Percentiles rank a stretch among this genome's conserved stretches.
These are phyloP conservation scores for Lethenteron reissneri DNA, from an alignment of 2,113 vertebrate genomes.

Conservation along the genomic window DNA sequence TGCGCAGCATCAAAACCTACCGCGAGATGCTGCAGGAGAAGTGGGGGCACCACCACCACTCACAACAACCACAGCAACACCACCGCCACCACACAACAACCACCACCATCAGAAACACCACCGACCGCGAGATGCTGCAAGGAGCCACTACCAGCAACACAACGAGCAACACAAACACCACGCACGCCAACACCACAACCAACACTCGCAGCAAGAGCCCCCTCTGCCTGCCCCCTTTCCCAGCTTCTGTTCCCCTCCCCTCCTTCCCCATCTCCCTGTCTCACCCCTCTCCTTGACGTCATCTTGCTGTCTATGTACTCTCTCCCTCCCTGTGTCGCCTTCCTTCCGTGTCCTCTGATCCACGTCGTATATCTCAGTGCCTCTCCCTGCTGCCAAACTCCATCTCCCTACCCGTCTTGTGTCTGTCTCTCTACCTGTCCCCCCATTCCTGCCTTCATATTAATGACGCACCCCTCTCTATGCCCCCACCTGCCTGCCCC, in stretches of 20 bases:
- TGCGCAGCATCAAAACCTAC: constrained; percentile 82
- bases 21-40: constrained; percentile 90
- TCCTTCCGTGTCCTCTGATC: too few species aligned
- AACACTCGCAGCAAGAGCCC: neutral
- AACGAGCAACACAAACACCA: neutral
- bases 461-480: neutral
- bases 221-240: too few species aligned
- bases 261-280: too few species aligned
- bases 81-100: neutral
- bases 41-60: constrained; percentile 29
- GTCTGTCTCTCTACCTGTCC: too few species aligned
- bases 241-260: too few species aligned
- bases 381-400: too few species aligned
- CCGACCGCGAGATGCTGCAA: neutral
- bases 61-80: neutral
- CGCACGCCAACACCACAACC: neutral
- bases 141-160: neutral
- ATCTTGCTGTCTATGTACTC: too few species aligned
- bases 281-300: too few species aligned
- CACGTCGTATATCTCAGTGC: too few species aligned
- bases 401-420: too few species aligned
- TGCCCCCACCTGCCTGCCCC: neutral
- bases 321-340: too few species aligned
- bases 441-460: neutral
- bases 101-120: neutral